phyloP scores from a whole-genome alignment of 1,140 invertebrate species.

The Bradysia coprophila region DNA sequence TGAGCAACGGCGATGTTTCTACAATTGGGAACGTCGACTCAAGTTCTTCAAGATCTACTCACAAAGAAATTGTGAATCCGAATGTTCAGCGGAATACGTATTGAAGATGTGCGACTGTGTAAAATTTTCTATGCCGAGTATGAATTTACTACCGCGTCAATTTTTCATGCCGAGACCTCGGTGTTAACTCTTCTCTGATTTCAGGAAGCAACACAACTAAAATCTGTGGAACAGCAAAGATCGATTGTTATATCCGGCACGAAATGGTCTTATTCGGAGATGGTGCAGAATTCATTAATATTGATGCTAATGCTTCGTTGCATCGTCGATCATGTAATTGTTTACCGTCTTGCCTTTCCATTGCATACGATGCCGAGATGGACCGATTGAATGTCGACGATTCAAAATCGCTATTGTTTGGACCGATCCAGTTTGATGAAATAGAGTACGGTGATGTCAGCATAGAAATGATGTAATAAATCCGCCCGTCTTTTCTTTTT shows the following conservation, averaged over 20 bases:
- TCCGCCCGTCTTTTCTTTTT: too few relatives aligned
- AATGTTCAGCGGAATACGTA: slow-evolving; percentile 44
- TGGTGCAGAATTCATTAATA: slow-evolving; percentile 12
- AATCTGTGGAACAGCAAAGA: slow-evolving; percentile 23
- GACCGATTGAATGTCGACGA: slow-evolving; percentile 42
- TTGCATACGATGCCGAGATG: slow-evolving; percentile 34
- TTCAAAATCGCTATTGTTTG: too few relatives aligned
- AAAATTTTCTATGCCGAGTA: slow-evolving; percentile 44
- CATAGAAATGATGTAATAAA: too few relatives aligned
- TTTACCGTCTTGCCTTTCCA: slow-evolving; percentile 34
- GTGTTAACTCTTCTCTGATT: slow-evolving; percentile 8
- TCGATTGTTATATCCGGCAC: slow-evolving; percentile 21
- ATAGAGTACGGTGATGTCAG: too few relatives aligned
- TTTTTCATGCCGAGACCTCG: neutral
- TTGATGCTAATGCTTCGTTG: too few relatives aligned
- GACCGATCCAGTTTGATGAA: too few relatives aligned
- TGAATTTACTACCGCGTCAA: slow-evolving; percentile 7
- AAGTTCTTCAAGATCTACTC: slow-evolving; percentile 28
- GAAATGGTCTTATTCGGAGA: slow-evolving; percentile 18
- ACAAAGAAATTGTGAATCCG: slow-evolving; percentile 38
- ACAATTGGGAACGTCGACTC: neutral
- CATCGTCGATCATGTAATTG: slow-evolving; percentile 31
- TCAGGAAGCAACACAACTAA: slow-evolving; percentile 21
- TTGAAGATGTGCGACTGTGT: slow-evolving; percentile 33
- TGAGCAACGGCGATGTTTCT: slow-evolving; percentile 9